Evolutionary conservation across 2,888 invertebrate genomes (phyloP), one percentile per base, ranked within the genome.

Genomic region (Augiades crinisus): DNA sequence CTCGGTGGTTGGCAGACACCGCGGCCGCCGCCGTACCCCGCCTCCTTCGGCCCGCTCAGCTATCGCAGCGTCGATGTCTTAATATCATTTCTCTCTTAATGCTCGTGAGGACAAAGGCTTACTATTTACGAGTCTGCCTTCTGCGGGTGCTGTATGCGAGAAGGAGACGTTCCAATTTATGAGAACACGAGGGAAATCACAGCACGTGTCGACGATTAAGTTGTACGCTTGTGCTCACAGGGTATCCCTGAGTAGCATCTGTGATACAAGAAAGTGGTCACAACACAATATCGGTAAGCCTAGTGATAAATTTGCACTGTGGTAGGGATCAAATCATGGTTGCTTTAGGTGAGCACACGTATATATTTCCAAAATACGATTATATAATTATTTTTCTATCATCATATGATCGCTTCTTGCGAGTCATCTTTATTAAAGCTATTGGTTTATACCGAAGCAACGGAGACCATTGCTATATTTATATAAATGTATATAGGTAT

Each of bases 101-200:
- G 89, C 90, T 86, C 85, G 90, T 91, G 90, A 90, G 81, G 86
- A 87, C 81, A 85, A 84, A 89, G 90, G 90, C 87, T 86, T 91
- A 90, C 87, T 80, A 82, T 82, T 72, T 75, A 83, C 71, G 75
- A 68, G 78, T 91, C 92, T 92, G 91, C 94, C 94, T 94, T 94
- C 94, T 92, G 94, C 94, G 92, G 93, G 91, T 94, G 94, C 94
- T 94, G 94, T 94, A 94, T 91, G 90, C 91, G 94, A 94, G 94
- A 94, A 94, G 94, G 94, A 93, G 93, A 93, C 94, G 90, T 92
- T 91, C 90, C 90, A 78, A 82, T 69, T 71, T 77, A 85, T 82
- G 78, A 81, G 70, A 81, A 84, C 85, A 81, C 86, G 81, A 78
- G 78, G 74, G 67, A 70, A 75, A 80, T 78, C 81, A 76, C 81